Evolutionary conservation across 2,113 vertebrate species (phyloP), one percentile per base, ranked within the genome.

Genomic region (Gorsachius goisagi): DNA sequence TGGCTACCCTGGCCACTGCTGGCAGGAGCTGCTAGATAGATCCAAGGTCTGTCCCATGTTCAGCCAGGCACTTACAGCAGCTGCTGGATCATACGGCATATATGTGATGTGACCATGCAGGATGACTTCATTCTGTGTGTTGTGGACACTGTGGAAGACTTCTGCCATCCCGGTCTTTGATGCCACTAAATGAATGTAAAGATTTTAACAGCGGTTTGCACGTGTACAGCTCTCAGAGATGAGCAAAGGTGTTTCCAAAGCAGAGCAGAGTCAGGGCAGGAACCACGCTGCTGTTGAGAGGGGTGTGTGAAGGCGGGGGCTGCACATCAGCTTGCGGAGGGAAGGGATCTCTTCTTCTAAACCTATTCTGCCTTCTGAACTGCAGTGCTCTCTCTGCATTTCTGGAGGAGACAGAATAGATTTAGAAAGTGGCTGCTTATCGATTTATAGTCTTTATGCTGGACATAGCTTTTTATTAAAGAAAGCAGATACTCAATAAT

Each of bases 401-500:
- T 98, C 94, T 74, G 56, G 95, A 95, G 90, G 90, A 97, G 90
- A 93, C 94, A 92, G 95, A 92, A 97, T 94, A 92, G 97, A 97
- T 98, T 97, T 96, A 97, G 97, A 96, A 96, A 97, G 97, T 84
- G 88, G 97, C 93, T 97, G 96, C 95, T 94, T 96, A 98, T 98
- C 53, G 98, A 98, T 98, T 98, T 98, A 98, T 97, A 97, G 97
- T 96, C 98, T 97, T 98, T 97, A 95, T 98, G 97, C 98, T 97
- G 97, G 98, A 99, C 99, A 98, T 97, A 97, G 98, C 97, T 98
- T 99, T 99, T 99, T 99, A 99, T 99, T 99, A 98, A 98, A 98
- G 98, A 98, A 98, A 99, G 98, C 99, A 99, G 98, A 98, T 99
- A 98, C 97, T 99, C 99, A 98, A 99, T 99, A 98, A 97, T 92